Conservation (phyloP, 2,113 vertebrate species). For the Petaurus breviceps region DNA sequence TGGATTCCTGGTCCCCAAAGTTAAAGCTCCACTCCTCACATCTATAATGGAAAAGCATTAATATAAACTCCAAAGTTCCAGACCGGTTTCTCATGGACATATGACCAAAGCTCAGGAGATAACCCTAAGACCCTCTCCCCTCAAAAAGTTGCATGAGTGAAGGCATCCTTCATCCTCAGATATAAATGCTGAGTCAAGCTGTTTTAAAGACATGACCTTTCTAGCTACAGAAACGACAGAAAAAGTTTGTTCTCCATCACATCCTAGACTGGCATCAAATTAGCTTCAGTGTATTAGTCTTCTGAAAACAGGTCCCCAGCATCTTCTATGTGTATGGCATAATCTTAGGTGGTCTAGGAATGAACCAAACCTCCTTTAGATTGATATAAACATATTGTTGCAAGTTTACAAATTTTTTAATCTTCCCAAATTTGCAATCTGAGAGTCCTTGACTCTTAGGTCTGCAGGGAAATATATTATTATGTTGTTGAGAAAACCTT, state of each 20-base stretch:
- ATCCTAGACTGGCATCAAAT: too few relatives aligned
- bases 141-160: not conserved
- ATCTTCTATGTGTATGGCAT: not conserved
- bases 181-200: not conserved
- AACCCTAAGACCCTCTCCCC: not conserved
- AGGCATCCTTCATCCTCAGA: not conserved
- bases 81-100: not conserved
- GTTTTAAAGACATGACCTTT: not conserved
- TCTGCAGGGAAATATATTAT: not conserved
- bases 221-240: too few relatives aligned
- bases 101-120: not conserved
- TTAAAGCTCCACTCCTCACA: not conserved
- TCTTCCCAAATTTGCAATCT: not conserved
- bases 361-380: not conserved
- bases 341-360: not conserved
- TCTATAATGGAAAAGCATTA: not conserved
- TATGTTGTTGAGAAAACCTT: not conserved
- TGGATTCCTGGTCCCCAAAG: not conserved
- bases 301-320: not conserved
- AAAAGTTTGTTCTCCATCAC: too few relatives aligned
- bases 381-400: not conserved
- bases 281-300: not conserved
- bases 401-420: not conserved
- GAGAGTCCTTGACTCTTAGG: not conserved
- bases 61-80: not conserved